Evolutionary conservation across 2,797 vertebrate genomes (phyloP), one percentile per base, ranked within the genome.

Genomic region (Sternarchorhynchus goeldii): DNA sequence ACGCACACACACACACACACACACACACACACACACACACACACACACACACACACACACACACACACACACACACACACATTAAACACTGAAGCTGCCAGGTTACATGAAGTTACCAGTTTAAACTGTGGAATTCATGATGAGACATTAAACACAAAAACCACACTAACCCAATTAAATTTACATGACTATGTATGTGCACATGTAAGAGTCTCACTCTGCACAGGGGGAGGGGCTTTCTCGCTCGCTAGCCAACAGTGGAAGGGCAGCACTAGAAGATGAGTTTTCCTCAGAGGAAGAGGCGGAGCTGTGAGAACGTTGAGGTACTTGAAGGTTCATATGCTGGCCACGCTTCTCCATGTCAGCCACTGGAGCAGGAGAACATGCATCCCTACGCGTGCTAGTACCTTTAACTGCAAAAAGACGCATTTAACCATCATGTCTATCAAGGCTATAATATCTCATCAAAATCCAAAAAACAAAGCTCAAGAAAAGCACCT

Each of bases 251-350:
- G 95, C 95, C 84, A 99, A 89, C 68, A 99, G 89, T 29, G 98
- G 98, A 59, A 99, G 88, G 0, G 94, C 96, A 16, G 97, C 96
- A 50, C 96, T 99, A 32, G 94, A 98, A 29, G 95, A 95, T 77
- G 96, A 98, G 1, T 95, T 99, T 81, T 99, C 97, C 79, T 99
- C 97, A 0, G 96, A 98, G 36, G 97, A 98, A 0, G 97, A 97
- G 0, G 97, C 96, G 0, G 97, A 98, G 86, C 96, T 99, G 63
- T 99, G 97, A 73, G 96, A 96, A 62, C 95, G 93, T 18, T 94
- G 88, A 0, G 97, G 97, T 8, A 99, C 97, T 85, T 97, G 96
- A 2, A 99, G 94, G 83, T 95, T 97, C 36, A 98, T 91, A 77
- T 94, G 95, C 29, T 93, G 93, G 41, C 83, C 86, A 5, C 89